These are phyloP conservation scores for Mycetomoellerius zeteki DNA, from an alignment of 1,140 invertebrate species.

Conservation along the genomic window DNA sequence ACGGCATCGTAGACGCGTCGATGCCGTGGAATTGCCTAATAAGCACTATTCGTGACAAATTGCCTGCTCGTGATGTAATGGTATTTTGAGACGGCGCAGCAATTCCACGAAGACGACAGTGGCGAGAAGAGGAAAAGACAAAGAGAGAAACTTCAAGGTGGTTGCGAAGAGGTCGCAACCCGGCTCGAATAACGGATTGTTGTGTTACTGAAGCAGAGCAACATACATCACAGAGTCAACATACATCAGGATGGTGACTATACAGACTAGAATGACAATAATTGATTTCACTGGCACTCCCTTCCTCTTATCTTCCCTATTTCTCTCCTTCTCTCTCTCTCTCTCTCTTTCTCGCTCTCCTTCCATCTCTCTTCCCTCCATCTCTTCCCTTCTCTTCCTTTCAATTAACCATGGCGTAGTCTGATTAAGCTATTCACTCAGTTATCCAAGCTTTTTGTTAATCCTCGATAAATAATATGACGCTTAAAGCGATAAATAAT, in stretches of 20 bases:
- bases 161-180: slow-evolving; percentile 56
- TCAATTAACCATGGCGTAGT: slow-evolving; percentile 12
- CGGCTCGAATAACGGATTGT: slow-evolving; percentile 82
- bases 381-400: neutral
- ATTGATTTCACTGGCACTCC: slow-evolving; percentile 82
- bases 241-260: slow-evolving; percentile 81
- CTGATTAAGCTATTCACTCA: neutral
- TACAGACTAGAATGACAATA: slow-evolving; percentile 84
- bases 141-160: slow-evolving; percentile 70
- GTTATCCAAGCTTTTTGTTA: slow-evolving; percentile 23
- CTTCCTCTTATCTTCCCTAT: slow-evolving; percentile 15
- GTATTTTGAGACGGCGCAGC: slow-evolving; percentile 79
- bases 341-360: neutral
- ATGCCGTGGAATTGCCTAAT: slow-evolving; percentile 85
- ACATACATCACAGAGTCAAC: slow-evolving; percentile 83
- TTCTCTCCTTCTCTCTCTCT: neutral
- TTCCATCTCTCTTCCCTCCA: neutral
- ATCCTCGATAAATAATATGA: slow-evolving; percentile 12
- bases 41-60: slow-evolving; percentile 86
- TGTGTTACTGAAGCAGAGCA: slow-evolving; percentile 81
- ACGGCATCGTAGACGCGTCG: slow-evolving; percentile 82
- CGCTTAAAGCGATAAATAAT: neutral
- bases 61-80: slow-evolving; percentile 83
- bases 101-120: slow-evolving; percentile 61
- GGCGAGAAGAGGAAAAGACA: slow-evolving; percentile 39